phyloP scores from a whole-genome alignment of 2,113 vertebrate genomes.

The Nibea albiflora region DNA sequence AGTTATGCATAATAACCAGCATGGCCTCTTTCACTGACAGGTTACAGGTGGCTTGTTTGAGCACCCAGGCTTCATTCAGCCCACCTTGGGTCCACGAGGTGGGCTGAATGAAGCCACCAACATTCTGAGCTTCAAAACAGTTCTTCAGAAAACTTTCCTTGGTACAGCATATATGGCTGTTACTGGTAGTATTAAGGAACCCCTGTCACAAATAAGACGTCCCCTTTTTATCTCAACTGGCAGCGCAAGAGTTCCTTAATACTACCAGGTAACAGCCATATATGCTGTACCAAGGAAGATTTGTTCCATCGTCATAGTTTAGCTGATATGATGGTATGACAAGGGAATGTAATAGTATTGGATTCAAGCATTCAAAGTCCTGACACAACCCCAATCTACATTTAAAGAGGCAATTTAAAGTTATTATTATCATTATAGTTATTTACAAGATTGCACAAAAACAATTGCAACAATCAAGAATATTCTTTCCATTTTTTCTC shows the following conservation, averaged over 20 bases:
- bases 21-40: no score
- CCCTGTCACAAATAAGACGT: no score
- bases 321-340: not conserved
- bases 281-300: no score
- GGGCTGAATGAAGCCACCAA: no score
- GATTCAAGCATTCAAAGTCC: not conserved
- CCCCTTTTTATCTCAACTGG: not conserved
- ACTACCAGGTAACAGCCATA: not conserved
- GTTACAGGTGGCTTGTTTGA: no score
- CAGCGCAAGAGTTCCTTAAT: not conserved
- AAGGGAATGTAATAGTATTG: not conserved
- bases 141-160: no score
- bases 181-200: no score
- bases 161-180: no score
- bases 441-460: not conserved
- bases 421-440: not conserved
- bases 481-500: not conserved
- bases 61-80: no score
- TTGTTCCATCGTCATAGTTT: not conserved
- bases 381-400: not conserved
- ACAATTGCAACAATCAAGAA: not conserved
- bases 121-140: no score
- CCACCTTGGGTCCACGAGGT: no score
- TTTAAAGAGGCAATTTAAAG: not conserved
- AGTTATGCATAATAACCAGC: no score